Base-by-base conservation (phyloP, 2,113 vertebrate species). In the Paedocypris sp. region DNA sequence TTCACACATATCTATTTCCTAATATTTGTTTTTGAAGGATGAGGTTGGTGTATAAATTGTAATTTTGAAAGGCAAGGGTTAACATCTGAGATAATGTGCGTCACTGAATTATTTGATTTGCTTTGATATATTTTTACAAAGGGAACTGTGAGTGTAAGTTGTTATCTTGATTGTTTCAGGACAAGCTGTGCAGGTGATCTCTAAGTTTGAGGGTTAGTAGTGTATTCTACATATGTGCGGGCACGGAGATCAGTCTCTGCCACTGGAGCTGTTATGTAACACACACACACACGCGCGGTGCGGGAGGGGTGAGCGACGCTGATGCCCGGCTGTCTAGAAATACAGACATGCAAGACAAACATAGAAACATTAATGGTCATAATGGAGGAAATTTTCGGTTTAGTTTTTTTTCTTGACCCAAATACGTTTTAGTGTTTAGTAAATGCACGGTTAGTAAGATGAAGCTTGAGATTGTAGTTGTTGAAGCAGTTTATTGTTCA, bases 261-360 rank as follows among this genome's bases (percentile, higher is more conserved):
- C 62, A 72, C 36, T 77, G 58, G 68, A 71, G 42, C 62, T 74
- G 36, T 85, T 82, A 52, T 49, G 43, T 76, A 82, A 79, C 54
- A 46, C 29, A 23, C 45, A 52, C 31, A 35, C 38, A 59, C 26
- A 28, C 36, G 20, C 20, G 36, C 26, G 53, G 31, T 54, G 26
- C 33, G 32, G 54, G 50, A 69, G 35, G 20, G 54, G 26, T 31
- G 26, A 58, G 49, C 43, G 15, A 43, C 5, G 45, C 26, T 3
- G 11, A 22, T 63, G 52, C 9, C 33, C n/a, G 26, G 22, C 22
- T 59, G 23, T 58, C 25, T 57, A 13, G 4, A 43, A 57, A 10
- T 25, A 31, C 53, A 31, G 11, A 18, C 12, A 6, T 11, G n/a
- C n/a, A n/a, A n/a, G n/a, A n/a, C n/a, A n/a, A n/a, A n/a, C n/a